Conservation (phyloP, 2,797 vertebrate genomes). For the Eulemur mongoz region DNA sequence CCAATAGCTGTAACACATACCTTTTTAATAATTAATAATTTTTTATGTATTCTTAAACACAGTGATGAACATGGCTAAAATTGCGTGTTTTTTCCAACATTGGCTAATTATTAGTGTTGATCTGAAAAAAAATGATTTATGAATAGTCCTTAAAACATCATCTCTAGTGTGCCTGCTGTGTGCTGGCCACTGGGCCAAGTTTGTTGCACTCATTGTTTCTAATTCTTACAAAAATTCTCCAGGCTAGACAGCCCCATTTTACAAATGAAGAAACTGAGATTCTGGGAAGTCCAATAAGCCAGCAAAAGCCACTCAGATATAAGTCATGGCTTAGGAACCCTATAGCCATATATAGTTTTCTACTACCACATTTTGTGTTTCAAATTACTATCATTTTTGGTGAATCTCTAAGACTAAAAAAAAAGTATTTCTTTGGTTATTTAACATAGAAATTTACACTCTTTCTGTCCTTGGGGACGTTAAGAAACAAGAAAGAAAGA, state of each 20-base stretch:
- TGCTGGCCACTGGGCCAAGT: neutral
- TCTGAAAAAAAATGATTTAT: neutral
- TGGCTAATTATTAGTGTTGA: neutral
- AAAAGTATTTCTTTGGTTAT: neutral
- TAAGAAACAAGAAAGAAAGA: neutral
- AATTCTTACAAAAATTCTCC: neutral
- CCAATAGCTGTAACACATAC: neutral
- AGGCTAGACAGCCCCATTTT: neutral
- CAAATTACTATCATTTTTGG: neutral
- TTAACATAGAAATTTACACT: neutral
- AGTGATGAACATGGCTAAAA: neutral
- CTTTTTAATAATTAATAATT: neutral
- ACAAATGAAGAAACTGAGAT: neutral
- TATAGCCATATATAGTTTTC: neutral
- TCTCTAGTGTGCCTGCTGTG: neutral
- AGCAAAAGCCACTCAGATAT: neutral
- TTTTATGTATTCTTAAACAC: neutral
- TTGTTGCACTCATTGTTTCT: neutral
- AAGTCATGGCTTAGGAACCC: neutral
- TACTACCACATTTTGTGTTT: neutral
- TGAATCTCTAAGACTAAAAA: neutral
- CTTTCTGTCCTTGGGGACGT: neutral
- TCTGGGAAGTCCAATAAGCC: neutral
- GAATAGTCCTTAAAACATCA: neutral
- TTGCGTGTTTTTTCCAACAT: neutral